phyloP scores from a whole-genome alignment of 2,797 vertebrate genomes.

The Cuculus canorus region DNA sequence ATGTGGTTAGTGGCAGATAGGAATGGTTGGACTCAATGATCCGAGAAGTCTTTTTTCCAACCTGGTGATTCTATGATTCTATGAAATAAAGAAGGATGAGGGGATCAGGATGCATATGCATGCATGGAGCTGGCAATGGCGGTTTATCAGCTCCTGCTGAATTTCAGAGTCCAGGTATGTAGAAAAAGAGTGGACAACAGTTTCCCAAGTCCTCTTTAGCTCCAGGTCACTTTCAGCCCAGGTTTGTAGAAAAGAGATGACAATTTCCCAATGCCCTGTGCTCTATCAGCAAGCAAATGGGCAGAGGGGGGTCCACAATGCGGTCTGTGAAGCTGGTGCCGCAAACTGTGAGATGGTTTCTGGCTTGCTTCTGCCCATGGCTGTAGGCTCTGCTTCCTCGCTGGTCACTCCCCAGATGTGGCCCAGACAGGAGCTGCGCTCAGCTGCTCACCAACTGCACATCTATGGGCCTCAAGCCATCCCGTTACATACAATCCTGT shows the following conservation, averaged over 20 bases:
- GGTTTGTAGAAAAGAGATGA: background rate
- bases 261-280: background rate
- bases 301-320: background rate
- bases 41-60: too few species aligned
- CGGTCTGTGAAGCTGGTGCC: background rate
- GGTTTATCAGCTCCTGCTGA: too few species aligned
- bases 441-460: background rate
- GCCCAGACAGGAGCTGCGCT: background rate
- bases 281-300: too few species aligned
- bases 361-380: background rate
- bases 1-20: too few species aligned
- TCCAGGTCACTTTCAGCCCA: too few species aligned
- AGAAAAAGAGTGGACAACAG: background rate
- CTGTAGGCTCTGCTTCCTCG: background rate
- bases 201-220: background rate
- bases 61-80: too few species aligned
- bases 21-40: too few species aligned
- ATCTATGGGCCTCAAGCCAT: background rate
- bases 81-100: too few species aligned
- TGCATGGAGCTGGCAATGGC: too few species aligned
- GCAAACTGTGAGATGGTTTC: background rate
- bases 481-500: background rate
- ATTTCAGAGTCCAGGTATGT: background rate
- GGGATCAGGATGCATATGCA: too few species aligned
- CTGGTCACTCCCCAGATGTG: accelerated